Conservation (phyloP, 2,113 vertebrate species). For the Neotragus moschatus region DNA sequence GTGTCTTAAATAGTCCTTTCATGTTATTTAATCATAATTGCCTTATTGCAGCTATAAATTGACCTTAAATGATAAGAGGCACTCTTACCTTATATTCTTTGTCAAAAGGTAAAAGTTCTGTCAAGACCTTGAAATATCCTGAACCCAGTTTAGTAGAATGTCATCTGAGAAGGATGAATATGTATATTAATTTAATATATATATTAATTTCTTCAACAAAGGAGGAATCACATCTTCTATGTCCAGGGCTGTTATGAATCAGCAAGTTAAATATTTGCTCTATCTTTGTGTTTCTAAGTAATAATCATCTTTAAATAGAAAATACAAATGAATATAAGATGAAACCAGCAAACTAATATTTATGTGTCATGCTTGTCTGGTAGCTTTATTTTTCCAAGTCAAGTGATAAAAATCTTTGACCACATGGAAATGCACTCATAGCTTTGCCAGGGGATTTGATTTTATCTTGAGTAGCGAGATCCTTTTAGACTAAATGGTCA, state of each 20-base stretch:
- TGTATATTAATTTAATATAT: not conserved
- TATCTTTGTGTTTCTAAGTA: constrained; percentile 21
- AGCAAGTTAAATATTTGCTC: not conserved
- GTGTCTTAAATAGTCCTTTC: not conserved
- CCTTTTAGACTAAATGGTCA: not conserved
- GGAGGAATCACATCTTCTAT: not conserved
- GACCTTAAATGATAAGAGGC: constrained; percentile 1
- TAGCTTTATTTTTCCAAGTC: not conserved
- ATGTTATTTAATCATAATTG: not conserved
- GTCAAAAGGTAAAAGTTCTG: not conserved
- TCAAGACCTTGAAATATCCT: not conserved
- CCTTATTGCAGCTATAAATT: not conserved
- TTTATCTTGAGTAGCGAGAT: not conserved
- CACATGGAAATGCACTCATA: not conserved
- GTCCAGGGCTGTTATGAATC: not conserved
- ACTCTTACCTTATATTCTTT: not conserved
- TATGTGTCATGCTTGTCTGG: not conserved
- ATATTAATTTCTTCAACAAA: not conserved
- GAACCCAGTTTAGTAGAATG: not conserved
- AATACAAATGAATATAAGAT: not conserved
- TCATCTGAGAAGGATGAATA: not conserved
- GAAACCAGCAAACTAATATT: not conserved
- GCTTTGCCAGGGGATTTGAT: constrained; percentile 3
- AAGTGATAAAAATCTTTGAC: not conserved
- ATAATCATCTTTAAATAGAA: constrained; percentile 17